Percentiles rank a stretch among this genome's conserved stretches.
phyloP scores from a whole-genome alignment of 1,140 invertebrate species.

The Apis mellifera region Amel_HAv3.1 CM009946.2:1221001-1221500 shows the following conservation, averaged over 20 bases:
- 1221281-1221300: slow-evolving; percentile 4
- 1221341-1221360: slow-evolving; percentile 46
- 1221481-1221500: not conserved
- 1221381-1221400: slow-evolving; percentile 55
- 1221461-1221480: slow-evolving; percentile 42
- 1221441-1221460: slow-evolving; percentile 48
- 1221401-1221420: slow-evolving; percentile 61
- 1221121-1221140: not conserved
- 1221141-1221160: not conserved
- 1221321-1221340: slow-evolving; percentile 62
- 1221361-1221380: slow-evolving; percentile 59
- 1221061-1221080: slow-evolving; percentile 72
- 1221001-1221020: slow-evolving; percentile 77
- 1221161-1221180: not conserved
- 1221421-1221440: slow-evolving; percentile 60
- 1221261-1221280: slow-evolving; percentile 11
- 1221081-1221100: slow-evolving; percentile 74
- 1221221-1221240: not conserved
- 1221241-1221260: not conserved
- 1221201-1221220: not conserved
- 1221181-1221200: not conserved
- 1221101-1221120: slow-evolving; percentile 27
- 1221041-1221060: slow-evolving; percentile 73
- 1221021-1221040: slow-evolving; percentile 78
- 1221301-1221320: slow-evolving; percentile 18